Percentiles rank a stretch among this genome's conserved stretches.
These are phyloP conservation scores for Hemistola chrysoprasaria DNA, from an alignment of 2,888 invertebrate species.

Conservation along the genomic window DNA sequence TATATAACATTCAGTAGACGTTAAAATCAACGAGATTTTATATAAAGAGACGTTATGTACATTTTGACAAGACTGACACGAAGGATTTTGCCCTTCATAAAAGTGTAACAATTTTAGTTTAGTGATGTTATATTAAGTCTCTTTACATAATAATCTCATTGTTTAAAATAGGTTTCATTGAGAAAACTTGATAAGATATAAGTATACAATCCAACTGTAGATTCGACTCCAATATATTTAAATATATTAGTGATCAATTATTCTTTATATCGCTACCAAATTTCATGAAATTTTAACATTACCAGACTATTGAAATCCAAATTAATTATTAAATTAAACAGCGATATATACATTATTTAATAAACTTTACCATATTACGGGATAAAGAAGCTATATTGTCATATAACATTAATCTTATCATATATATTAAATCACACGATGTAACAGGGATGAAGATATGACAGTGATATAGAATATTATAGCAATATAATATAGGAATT, in stretches of 20 bases:
- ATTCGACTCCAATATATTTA: slow-evolving; percentile 55
- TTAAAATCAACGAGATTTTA: too few species aligned
- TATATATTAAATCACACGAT: slow-evolving; percentile 61
- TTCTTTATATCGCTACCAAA: slow-evolving; percentile 6
- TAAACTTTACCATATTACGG: slow-evolving; percentile 39
- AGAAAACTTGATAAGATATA: slow-evolving; percentile 56
- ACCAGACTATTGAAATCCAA: slow-evolving; percentile 52
- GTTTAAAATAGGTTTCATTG: slow-evolving; percentile 67
- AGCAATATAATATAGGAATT: slow-evolving; percentile 9
- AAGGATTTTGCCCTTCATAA: too few species aligned
- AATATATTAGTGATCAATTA: too few species aligned
- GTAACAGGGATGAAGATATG: slow-evolving; percentile 76
- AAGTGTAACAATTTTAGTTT: too few species aligned
- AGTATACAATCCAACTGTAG: slow-evolving; percentile 50
- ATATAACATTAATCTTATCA: slow-evolving; percentile 65
- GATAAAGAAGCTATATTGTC: slow-evolving; percentile 72
- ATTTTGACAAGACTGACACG: too few species aligned
- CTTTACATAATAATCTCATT: too few species aligned
- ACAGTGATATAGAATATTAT: slow-evolving; percentile 61
- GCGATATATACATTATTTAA: slow-evolving; percentile 54
- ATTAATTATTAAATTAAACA: slow-evolving; percentile 45
- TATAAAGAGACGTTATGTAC: too few species aligned
- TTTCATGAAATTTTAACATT: slow-evolving; percentile 14
- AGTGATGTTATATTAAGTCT: too few species aligned
- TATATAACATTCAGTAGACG: slow-evolving; percentile 81